Percentiles rank a stretch among this genome's conserved stretches.
Conservation (phyloP, 2,113 vertebrate species). For the Ahaetulla prasina region DNA sequence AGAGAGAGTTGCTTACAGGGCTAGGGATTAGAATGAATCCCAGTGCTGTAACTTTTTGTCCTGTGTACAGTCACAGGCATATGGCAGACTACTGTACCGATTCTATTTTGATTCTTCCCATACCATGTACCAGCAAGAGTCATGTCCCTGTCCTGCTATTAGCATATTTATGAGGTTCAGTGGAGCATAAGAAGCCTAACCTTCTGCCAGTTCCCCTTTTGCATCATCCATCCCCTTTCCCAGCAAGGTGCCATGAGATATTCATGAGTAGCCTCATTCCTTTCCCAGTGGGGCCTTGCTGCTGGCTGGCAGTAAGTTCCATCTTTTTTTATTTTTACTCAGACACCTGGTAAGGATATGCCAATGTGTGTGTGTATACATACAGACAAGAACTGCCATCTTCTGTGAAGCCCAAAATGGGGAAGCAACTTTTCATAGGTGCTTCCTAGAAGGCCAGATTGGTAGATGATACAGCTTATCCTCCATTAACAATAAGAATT, state of each 20-base stretch:
- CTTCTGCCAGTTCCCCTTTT: slow-evolving; percentile 19
- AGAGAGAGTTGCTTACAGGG: not conserved
- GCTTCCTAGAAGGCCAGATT: not conserved
- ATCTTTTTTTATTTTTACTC: not conserved
- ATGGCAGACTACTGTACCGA: not conserved
- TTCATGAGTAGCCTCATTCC: slow-evolving; percentile 18
- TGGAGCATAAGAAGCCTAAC: slow-evolving; percentile 12
- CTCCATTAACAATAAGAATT: not conserved
- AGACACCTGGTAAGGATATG: slow-evolving; percentile 3
- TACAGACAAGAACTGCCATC: not conserved
- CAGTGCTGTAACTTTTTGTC: not conserved
- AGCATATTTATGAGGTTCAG: slow-evolving; percentile 26
- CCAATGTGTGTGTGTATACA: not conserved
- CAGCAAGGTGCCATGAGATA: slow-evolving; percentile 32
- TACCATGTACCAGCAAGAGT: not conserved
- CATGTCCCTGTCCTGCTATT: slow-evolving; percentile 14
- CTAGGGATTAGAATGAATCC: not conserved
- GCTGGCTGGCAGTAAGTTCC: slow-evolving; percentile 9
- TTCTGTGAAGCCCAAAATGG: not conserved
- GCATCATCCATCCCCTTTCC: slow-evolving; percentile 1
- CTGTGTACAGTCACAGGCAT: no score
- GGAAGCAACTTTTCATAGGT: not conserved
- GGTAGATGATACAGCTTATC: not conserved
- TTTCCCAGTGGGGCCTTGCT: slow-evolving; percentile 12
- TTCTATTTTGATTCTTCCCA: slow-evolving; percentile 2